Conservation (phyloP, 2,797 vertebrate species). For the Peromyscus melanophrys region DNA sequence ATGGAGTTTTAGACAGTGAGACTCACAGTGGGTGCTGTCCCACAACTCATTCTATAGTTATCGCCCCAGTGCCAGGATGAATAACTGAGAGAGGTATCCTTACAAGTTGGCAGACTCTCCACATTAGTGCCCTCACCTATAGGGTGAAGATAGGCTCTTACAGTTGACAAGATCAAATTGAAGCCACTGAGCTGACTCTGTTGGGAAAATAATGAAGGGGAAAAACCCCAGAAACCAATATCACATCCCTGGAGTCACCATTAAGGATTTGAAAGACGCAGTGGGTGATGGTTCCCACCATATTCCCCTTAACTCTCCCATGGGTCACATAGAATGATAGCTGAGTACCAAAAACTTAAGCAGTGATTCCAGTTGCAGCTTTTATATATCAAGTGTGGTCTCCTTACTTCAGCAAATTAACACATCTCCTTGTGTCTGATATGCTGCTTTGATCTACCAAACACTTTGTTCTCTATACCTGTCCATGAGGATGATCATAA, state of each 20-base stretch:
- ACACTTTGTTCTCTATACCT: too few species aligned
- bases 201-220: neutral
- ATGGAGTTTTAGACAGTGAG: neutral
- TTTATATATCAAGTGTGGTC: neutral
- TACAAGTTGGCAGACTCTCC: neutral
- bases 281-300: neutral
- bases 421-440: neutral
- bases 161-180: neutral
- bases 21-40: neutral
- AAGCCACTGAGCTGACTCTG: neutral
- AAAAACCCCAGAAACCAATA: neutral
- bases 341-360: neutral
- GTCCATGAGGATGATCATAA: neutral
- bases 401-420: neutral
- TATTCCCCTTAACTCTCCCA: neutral
- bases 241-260: neutral
- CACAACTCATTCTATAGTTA: neutral
- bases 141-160: neutral
- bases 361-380: neutral
- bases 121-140: neutral
- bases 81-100: neutral
- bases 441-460: neutral
- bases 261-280: neutral
- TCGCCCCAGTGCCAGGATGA: neutral
- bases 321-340: neutral